These are phyloP conservation scores for Stegophylla sp. DNA, from an alignment of 2,888 invertebrate genomes.

Conservation along the genomic window DNA sequence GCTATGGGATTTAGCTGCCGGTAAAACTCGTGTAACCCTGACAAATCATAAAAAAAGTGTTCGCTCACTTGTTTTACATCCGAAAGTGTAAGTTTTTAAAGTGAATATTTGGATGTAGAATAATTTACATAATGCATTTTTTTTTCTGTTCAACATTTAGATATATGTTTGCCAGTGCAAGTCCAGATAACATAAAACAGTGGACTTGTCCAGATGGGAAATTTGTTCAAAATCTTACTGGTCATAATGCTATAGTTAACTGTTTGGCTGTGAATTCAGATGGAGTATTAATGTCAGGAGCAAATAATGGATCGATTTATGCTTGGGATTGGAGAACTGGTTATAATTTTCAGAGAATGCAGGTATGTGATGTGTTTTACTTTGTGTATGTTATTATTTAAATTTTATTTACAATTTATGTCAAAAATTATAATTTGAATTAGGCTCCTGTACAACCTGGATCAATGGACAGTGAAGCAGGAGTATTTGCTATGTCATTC, in stretches of 20 bases:
- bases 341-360: conserved; percentile 94
- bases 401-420: not conserved
- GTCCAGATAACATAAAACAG: conserved; percentile 98
- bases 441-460: conserved; percentile 96
- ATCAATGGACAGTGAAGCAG: conserved; percentile 98
- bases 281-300: conserved; percentile 95
- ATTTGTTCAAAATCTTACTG: conserved; percentile 94
- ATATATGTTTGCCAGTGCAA: conserved; percentile 96
- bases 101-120: not conserved
- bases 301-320: conserved; percentile 96
- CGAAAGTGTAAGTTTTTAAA: conserved; percentile 69
- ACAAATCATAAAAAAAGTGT: conserved; percentile 99
- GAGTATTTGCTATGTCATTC: conserved; percentile 93
- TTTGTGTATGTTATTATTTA: not conserved
- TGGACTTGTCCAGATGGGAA: conserved; percentile 98
- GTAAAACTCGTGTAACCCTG: conserved; percentile 89
- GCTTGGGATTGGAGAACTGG: conserved; percentile 99
- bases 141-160: conserved; percentile 64
- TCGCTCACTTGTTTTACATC: conserved; percentile 79
- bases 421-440: conserved; percentile 61
- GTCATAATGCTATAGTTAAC: conserved; percentile 97
- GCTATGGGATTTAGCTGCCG: conserved; percentile 96
- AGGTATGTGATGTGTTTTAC: conserved; percentile 66
- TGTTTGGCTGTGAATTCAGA: conserved; percentile 94
- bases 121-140: conserved; percentile 7